Base-by-base conservation (phyloP, 2,113 vertebrate genomes). In the Eonycteris spelaea region DNA sequence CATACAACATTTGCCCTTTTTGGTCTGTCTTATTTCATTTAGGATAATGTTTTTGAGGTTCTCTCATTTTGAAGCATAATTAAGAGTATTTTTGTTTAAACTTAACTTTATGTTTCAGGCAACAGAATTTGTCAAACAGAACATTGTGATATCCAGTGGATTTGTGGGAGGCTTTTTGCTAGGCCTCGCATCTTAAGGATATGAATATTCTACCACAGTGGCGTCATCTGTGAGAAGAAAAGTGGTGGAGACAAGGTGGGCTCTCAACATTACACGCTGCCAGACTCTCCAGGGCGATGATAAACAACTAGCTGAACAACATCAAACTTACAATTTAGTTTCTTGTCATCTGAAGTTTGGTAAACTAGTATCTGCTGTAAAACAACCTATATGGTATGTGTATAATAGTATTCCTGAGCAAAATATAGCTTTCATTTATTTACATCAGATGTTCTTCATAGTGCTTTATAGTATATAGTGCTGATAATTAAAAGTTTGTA, bases 141-240 rank as follows among this genome's bases (percentile, higher is more conserved):
- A 99, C 98, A 99, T 99, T 12, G 99, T 99, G 57, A 98, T 99
- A 92, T 99, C 99, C 65, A 99, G 99, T 91, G 99, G 99, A 79
- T 99, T 99, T 98, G 98, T 99, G 43, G 99, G 99, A 98, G 99
- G 99, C 82, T 99, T 99, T 98, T 99, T 99, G 98, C 97, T 99
- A 33, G 99, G 99, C 74, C 98, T 99, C 98, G 99, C 99, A 0
- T 99, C 99, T 4, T 99, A 99, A 99, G 94, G 93, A 97, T 86
- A 77, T 11, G 74, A 91, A 68, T 21, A 4, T 2, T 77, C 92
- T 85, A 26, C 86, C 94, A 45, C 5, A 78, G 15, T 68, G 97
- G 83, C 84, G 78, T 97, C 95, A 53, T 0, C 14, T 61, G 16
- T 12, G 0, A 95, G 68, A 80, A 95, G 96, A 97, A 38, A 93